These are phyloP conservation scores for Bufo gargarizans DNA, from an alignment of 2,113 vertebrate species.

Conservation along the genomic window DNA sequence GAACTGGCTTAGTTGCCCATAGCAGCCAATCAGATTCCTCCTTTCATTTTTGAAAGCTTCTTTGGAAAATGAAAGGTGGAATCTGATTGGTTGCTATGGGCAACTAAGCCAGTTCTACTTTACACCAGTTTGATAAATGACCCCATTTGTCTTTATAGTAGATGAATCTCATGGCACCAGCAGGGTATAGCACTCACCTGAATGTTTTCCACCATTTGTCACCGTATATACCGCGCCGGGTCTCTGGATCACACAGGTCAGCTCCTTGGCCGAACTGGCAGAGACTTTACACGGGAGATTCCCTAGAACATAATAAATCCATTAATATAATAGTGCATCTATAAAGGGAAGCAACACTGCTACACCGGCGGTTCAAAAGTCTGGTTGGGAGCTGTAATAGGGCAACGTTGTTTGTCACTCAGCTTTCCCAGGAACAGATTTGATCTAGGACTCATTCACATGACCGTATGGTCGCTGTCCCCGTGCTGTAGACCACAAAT, in stretches of 20 bases:
- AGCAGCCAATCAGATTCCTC: too few species aligned
- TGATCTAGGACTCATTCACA: neutral
- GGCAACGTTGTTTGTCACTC: neutral
- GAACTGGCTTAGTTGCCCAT: too few species aligned
- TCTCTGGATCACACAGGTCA: conserved; percentile 74
- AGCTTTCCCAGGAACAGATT: neutral
- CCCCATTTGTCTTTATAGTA: neutral
- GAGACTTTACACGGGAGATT: conserved; percentile 71
- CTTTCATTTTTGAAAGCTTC: too few species aligned
- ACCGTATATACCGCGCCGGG: conserved; percentile 67
- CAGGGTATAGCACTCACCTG: conserved; percentile 62
- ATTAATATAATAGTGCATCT: conserved; percentile 39
- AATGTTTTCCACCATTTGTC: conserved; percentile 75
- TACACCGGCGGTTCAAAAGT: neutral
- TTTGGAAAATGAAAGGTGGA: too few species aligned
- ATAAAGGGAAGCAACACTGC: neutral
- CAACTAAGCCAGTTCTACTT: too few species aligned
- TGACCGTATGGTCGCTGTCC: too few species aligned
- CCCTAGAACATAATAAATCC: conserved; percentile 61
- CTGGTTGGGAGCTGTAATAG: neutral
- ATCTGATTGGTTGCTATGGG: too few species aligned
- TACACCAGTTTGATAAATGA: too few species aligned
- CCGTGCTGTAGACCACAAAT: too few species aligned
- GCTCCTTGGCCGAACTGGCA: conserved; percentile 66
- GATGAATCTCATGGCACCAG: neutral